Evolutionary conservation across 2,797 vertebrate species (phyloP).

Genomic region (Calcarius lapponicus): DNA sequence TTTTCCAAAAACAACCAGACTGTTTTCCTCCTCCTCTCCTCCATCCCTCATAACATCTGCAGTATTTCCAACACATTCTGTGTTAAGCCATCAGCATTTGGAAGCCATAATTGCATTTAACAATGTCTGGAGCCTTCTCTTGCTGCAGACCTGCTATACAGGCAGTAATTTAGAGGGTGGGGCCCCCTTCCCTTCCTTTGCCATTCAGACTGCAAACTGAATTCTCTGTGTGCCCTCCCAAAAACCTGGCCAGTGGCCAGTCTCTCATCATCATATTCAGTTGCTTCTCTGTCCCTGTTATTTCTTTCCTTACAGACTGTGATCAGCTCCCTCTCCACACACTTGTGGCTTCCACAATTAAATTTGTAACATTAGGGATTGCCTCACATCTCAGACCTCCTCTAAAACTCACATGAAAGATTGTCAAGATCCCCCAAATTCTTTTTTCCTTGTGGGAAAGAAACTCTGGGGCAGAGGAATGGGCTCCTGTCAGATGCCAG

Average conservation of each 20-base stretch:
- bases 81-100: neutral
- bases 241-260: neutral
- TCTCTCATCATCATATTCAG: neutral
- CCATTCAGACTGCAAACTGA: neutral
- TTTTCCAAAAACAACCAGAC: neutral
- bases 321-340: neutral
- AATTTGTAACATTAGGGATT: neutral
- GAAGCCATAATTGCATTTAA: conserved; percentile 16
- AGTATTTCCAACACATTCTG: neutral
- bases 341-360: neutral
- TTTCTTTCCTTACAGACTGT: neutral
- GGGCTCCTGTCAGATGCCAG: neutral
- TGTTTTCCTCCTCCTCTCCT: neutral
- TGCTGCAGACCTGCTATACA: neutral
- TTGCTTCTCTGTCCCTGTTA: neutral
- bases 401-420: neutral
- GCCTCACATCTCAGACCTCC: neutral
- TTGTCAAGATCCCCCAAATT: neutral
- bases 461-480: neutral
- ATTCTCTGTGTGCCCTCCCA: neutral
- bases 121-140: neutral
- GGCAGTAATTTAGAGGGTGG: conserved; percentile 34
- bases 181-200: neutral
- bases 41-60: neutral
- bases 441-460: neutral